Percentiles rank a stretch among this genome's conserved stretches.
These are phyloP conservation scores for Micropoecilia bifurca DNA, from an alignment of 2,797 vertebrate species.

Conservation along the genomic window DNA sequence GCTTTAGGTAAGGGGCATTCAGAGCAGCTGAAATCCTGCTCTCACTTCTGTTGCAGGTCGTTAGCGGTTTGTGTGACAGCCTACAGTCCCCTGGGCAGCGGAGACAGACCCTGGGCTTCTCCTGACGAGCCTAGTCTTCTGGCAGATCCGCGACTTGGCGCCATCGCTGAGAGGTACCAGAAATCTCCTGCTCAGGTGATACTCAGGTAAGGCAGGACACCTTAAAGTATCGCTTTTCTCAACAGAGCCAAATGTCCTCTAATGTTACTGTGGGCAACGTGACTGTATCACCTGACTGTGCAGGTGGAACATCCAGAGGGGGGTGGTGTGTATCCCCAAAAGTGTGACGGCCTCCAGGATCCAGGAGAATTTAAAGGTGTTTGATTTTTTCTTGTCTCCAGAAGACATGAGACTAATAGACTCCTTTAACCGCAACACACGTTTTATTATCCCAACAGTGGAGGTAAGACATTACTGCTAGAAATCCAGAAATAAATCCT, in stretches of 20 bases:
- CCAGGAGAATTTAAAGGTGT: constrained; percentile 80
- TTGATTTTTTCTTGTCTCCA: constrained; percentile 76
- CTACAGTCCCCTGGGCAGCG: constrained; percentile 83
- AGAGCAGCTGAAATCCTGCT: background rate
- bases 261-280: background rate
- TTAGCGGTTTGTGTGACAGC: constrained; percentile 73
- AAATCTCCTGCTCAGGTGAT: constrained; percentile 79
- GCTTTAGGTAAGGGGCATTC: background rate
- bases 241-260: background rate
- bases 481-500: background rate
- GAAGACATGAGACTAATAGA: constrained; percentile 74
- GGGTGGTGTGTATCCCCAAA: constrained; percentile 79
- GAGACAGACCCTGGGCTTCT: constrained; percentile 81
- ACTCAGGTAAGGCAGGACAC: constrained; percentile 64
- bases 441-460: constrained; percentile 73
- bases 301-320: constrained; percentile 83
- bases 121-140: constrained; percentile 72
- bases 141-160: constrained; percentile 68
- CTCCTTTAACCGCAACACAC: constrained; percentile 69
- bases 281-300: background rate
- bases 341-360: constrained; percentile 81
- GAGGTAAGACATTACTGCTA: constrained; percentile 55
- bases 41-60: constrained; percentile 49
- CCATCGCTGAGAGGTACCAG: constrained; percentile 61
- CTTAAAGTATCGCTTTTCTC: background rate